Base-by-base conservation (phyloP, 2,888 invertebrate species). In the Eutolmus rufibarbis region DNA sequence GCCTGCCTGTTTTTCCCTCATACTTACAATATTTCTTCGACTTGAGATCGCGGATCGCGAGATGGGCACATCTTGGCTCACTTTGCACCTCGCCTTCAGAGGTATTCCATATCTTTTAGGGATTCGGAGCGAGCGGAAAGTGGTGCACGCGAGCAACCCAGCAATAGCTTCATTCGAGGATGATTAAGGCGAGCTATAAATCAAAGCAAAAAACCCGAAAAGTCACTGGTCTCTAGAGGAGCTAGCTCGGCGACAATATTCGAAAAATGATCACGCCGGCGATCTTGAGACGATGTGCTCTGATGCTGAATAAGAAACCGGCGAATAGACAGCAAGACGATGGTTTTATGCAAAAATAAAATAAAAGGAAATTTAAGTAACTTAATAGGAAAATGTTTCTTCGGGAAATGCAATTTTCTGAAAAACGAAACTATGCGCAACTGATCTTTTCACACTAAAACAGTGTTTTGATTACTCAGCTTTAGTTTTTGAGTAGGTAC, bases 171-270 rank as follows among this genome's bases (percentile, higher is more conserved):
- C 66, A 66, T 66, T 16, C 34, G 74, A 74, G 23, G 40, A 85
- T 85, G 85, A 85, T 85, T 85, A 85, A 85, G 43, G 23, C 85
- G 28, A 74, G 74, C 46, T 16, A 85, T 85, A 85, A 85, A 85
- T 85, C 85, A 85, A 84, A 40, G 16, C 28, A 46, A 85, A 85
- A 85, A 81, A 40, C 66, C 82, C 66, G 66, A 84, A 84, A 84
- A 84, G 82, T 84, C 82, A 84, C 37, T 84, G 40, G 34, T 81
- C 81, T 56, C 43, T 34, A 8, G 66, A 19, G 28, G 19, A 66
- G 28, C 66, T 14, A 81, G 51, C 81, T 56, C 34, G 76, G 76
- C 34, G 40, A 76, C 76, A 37, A 76, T 76, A 76, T 37, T 37
- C 34, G 40, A 37, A 76, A 40, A 76, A 76, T 37, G 16, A 76